Percentiles rank a stretch among this genome's conserved stretches.
Evolutionary conservation across 2,888 invertebrate genomes (phyloP).

Genomic region (Teinopalpus imperialis): DNA sequence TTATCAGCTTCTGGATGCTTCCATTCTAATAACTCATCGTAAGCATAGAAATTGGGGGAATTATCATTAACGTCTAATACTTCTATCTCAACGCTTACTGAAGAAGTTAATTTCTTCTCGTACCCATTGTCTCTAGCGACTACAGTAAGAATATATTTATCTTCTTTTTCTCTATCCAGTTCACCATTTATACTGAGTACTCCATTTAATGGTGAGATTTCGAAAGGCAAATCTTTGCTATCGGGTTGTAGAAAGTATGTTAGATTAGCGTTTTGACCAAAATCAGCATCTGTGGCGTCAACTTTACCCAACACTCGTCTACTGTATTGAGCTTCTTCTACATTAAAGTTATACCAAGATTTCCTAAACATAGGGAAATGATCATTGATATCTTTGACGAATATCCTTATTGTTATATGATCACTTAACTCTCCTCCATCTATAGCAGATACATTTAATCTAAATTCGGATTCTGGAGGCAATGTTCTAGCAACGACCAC

Average conservation of each 20-base stretch:
- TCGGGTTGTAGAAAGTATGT: slow-evolving; percentile 84
- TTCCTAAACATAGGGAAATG: slow-evolving; percentile 92
- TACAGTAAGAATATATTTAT: slow-evolving; percentile 87
- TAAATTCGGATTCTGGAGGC: slow-evolving; percentile 88
- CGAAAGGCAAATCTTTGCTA: slow-evolving; percentile 83
- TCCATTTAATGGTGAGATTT: slow-evolving; percentile 86
- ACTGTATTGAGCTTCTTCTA: slow-evolving; percentile 89
- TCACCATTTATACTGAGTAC: slow-evolving; percentile 87
- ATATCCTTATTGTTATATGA: slow-evolving; percentile 85
- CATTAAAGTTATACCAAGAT: slow-evolving; percentile 91
- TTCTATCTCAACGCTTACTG: slow-evolving; percentile 90
- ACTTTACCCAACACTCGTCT: slow-evolving; percentile 88
- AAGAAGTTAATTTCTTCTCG: slow-evolving; percentile 83
- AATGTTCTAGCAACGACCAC: slow-evolving; percentile 86
- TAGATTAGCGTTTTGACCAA: slow-evolving; percentile 89
- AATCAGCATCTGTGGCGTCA: slow-evolving; percentile 90
- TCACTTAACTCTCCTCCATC: slow-evolving; percentile 90
- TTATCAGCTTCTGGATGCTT: slow-evolving; percentile 72
- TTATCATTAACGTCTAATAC: slow-evolving; percentile 93
- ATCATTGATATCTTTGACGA: slow-evolving; percentile 90
- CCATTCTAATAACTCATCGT: slow-evolving; percentile 83
- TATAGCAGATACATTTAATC: slow-evolving; percentile 87
- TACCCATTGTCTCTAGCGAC: slow-evolving; percentile 88
- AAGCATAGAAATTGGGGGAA: slow-evolving; percentile 89
- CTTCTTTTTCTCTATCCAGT: slow-evolving; percentile 88